Base-by-base conservation (phyloP, 1,140 invertebrate species). In the Drosophila pachea region DNA sequence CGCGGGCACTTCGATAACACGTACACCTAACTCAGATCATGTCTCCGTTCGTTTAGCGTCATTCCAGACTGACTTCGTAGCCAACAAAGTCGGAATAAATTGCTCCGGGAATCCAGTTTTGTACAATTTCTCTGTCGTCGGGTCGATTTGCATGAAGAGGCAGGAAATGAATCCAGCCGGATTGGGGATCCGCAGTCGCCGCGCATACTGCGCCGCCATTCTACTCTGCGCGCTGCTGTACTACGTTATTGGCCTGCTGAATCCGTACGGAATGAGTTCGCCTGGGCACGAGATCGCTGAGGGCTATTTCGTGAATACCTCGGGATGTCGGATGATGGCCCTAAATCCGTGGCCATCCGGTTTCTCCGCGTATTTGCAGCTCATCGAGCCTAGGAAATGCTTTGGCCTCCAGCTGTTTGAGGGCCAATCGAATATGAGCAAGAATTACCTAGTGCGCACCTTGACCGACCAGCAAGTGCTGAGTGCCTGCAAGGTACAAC, bases 251-350 rank as follows among this genome's bases (percentile, higher is more conserved):
- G 47, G 49, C 54, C 32, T 7, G n/a, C 7, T 31, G 7, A 4
- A 31, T 6, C 53, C 38, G 22, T 14, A n/a, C 22, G 22, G 29
- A 16, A 22, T n/a, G 3, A 1, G n/a, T 0, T 6, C 5, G n/a
- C 3, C 22, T 22, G 22, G 8, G 12, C 35, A 61, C 4, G n/a
- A 32, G 4, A 7, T 43, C 5, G 12, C 32, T 2, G 16, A 47
- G 7, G 66, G 53, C 2, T 64, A 69, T 7, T 76, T 81, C 8
- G 55, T 81, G 11, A 67, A 81, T 5, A 74, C 48, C 14, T 59
- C 65, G 9, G 64, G 71, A 3, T 81, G 77, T 8, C 54, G 52
- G 5, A 49, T 73, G 12, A 7, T 60, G 11, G 60, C 71, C 0
- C 7, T 69, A 8, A 58, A 55, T 33, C 58, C 70, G 1, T n/a